These are phyloP conservation scores for Uromys caudimaculatus DNA, from an alignment of 2,797 vertebrate genomes.

Conservation along the genomic window DNA sequence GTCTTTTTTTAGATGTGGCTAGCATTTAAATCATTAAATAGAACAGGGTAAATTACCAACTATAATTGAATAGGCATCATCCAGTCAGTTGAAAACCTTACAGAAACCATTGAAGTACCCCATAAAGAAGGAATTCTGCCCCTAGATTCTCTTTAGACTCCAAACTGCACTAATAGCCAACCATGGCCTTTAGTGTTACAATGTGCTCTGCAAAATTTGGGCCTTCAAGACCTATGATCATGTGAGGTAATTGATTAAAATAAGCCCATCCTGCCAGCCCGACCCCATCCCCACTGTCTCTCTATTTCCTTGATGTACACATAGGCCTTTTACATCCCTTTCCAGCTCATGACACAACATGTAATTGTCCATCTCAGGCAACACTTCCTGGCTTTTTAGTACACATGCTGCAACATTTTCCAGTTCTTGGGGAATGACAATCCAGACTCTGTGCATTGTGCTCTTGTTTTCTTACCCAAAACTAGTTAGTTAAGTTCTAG, in stretches of 20 bases:
- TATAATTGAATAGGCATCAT: background rate
- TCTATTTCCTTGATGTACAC: slow-evolving; percentile 14
- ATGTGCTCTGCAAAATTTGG: background rate
- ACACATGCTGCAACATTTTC: background rate
- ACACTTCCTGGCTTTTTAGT: slow-evolving; percentile 15
- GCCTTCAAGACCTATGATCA: background rate
- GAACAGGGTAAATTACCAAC: background rate
- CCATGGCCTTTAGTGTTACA: background rate
- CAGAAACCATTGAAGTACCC: background rate
- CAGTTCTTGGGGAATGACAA: background rate
- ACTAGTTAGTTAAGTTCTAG: background rate
- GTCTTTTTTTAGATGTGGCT: background rate
- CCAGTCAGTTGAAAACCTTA: background rate
- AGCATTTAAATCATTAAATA: slow-evolving; percentile 8
- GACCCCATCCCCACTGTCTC: background rate
- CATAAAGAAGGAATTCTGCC: slow-evolving; percentile 16
- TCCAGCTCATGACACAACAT: background rate
- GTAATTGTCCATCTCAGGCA: background rate
- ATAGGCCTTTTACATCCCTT: background rate
- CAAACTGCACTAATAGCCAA: background rate
- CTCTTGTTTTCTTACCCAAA: background rate
- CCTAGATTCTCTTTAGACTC: background rate
- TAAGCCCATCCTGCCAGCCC: background rate
- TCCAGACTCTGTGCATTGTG: background rate
- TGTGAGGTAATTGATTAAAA: slow-evolving; percentile 21